Conservation (phyloP, 2,797 vertebrate genomes). For the Jordanella pulchra region DNA sequence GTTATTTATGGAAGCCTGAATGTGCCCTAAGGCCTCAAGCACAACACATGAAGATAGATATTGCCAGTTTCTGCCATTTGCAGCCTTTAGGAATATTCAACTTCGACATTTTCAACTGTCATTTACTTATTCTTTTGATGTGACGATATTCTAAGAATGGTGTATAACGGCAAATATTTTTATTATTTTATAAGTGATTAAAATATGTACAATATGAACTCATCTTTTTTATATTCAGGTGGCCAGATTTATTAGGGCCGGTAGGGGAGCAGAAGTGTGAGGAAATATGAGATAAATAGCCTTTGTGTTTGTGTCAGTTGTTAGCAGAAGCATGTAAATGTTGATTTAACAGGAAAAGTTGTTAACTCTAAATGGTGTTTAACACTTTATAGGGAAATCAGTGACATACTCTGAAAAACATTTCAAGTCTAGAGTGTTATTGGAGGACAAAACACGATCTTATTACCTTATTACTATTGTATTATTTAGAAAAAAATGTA, state of each 20-base stretch:
- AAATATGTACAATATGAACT: neutral
- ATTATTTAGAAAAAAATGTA: too few species aligned
- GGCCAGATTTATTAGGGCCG: neutral
- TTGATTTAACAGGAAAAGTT: neutral
- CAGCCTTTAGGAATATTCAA: neutral
- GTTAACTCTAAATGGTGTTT: neutral
- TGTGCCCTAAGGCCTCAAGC: neutral
- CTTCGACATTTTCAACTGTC: too few species aligned
- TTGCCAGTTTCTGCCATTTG: neutral
- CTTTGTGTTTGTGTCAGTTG: neutral
- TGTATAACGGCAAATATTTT: neutral
- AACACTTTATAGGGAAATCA: too few species aligned
- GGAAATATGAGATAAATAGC: neutral
- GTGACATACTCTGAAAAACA: too few species aligned
- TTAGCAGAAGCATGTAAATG: slow-evolving; percentile 11
- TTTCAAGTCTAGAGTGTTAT: too few species aligned
- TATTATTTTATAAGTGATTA: neutral
- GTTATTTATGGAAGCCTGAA: neutral
- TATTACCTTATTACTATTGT: too few species aligned
- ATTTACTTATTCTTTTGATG: too few species aligned
- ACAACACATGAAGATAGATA: too few species aligned
- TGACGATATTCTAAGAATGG: too few species aligned
- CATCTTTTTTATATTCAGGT: neutral
- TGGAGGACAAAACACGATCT: too few species aligned
- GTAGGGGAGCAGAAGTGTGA: neutral